A percentile compares a stretch with the other conserved stretches of the same genome.
phyloP scores from a whole-genome alignment of 2,888 invertebrate species.

The Microchrysa polita region DNA sequence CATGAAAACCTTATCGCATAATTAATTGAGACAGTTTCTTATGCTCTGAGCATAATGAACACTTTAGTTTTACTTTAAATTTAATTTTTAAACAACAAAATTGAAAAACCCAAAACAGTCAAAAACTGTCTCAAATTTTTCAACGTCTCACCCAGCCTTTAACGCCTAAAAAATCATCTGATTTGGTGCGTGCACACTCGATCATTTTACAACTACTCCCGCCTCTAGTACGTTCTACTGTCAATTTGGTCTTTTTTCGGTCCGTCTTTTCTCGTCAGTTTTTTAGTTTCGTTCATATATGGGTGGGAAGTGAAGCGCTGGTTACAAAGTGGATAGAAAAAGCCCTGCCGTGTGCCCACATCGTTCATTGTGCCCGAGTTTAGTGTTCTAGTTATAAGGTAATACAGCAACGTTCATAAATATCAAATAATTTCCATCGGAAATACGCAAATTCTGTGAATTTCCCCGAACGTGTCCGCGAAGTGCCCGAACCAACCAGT shows the following conservation, averaged over 20 bases:
- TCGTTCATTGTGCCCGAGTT: background rate
- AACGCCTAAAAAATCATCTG: background rate
- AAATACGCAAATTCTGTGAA: background rate
- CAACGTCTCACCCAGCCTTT: no score
- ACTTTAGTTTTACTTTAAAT: no score
- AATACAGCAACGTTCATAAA: background rate
- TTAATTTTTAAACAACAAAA: no score
- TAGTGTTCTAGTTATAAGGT: slow-evolving; percentile 35
- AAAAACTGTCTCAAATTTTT: no score
- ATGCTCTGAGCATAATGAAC: no score
- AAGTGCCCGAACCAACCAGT: slow-evolving; percentile 5
- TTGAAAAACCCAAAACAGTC: no score
- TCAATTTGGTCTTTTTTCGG: background rate
- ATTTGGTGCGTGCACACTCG: background rate
- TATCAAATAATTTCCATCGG: background rate
- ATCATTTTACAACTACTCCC: background rate
- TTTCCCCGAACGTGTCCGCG: background rate
- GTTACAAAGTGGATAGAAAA: background rate
- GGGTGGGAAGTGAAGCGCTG: slow-evolving; percentile 38
- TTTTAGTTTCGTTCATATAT: slow-evolving; percentile 36
- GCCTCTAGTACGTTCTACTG: slow-evolving; percentile 17
- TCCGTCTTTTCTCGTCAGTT: slow-evolving; percentile 8
- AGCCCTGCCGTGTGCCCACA: slow-evolving; percentile 10
- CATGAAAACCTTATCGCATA: no score
- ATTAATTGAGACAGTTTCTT: no score